These are phyloP conservation scores for Molanna angustata DNA, from an alignment of 2,888 invertebrate genomes.

Conservation along the genomic window DNA sequence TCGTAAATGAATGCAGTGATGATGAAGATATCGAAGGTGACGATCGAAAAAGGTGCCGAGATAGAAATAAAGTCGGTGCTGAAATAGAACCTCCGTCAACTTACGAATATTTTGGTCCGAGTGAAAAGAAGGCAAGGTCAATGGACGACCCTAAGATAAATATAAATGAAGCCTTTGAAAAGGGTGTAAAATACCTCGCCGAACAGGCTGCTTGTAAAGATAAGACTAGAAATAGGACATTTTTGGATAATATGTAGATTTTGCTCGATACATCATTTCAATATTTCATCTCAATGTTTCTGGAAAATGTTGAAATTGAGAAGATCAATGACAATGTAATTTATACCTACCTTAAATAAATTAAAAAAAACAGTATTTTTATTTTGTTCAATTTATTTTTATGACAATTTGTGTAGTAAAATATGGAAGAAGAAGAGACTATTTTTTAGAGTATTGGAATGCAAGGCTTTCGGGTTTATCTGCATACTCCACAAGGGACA, in stretches of 20 bases:
- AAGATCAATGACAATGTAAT: too few species aligned
- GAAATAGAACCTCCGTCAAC: constrained; percentile 67
- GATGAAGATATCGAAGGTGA: constrained; percentile 4
- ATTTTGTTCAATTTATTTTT: too few species aligned
- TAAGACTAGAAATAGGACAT: constrained; percentile 41
- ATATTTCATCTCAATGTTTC: too few species aligned
- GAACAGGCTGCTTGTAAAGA: constrained; percentile 36
- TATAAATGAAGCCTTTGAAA: constrained; percentile 48
- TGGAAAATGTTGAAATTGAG: too few species aligned
- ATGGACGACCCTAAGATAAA: constrained; percentile 35
- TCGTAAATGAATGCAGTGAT: constrained; percentile 22
- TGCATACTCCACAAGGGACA: too few species aligned
- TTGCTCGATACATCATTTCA: too few species aligned
- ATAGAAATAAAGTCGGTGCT: constrained; percentile 38
- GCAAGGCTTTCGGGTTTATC: too few species aligned
- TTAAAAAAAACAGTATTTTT: neutral
- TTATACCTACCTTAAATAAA: neutral
- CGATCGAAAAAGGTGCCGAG: neutral
- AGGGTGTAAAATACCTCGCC: constrained; percentile 49
- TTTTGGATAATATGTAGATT: constrained; percentile 44
- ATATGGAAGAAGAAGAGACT: too few species aligned
- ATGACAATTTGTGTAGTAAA: too few species aligned
- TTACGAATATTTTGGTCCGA: constrained; percentile 61
- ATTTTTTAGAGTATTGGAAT: too few species aligned
- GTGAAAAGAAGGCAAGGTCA: constrained; percentile 33